Base-by-base conservation (phyloP, 2,888 invertebrate species). In the Tuberolachnus salignus region DNA sequence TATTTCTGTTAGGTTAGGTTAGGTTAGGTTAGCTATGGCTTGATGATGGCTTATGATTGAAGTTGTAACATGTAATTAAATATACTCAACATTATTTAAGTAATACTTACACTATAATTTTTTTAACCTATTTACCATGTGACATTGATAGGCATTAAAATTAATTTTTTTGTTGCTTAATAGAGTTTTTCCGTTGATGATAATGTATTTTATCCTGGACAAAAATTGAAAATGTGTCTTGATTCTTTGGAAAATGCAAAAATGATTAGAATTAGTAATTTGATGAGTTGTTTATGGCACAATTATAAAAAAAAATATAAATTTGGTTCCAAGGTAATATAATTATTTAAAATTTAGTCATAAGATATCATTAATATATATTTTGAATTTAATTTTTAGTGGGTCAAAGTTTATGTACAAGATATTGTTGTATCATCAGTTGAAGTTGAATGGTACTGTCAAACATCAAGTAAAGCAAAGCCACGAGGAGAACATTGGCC, bases 371-470 rank as follows among this genome's bases (percentile, higher is more conserved):
- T 26, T 8, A 42, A 23, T 44, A 34, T 46, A 49, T 59, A 42
- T 11, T 78, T 51, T 34, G 2, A 2, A 67, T 49, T 23, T 6
- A 0, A 51, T 74, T 67, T 81, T 19, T 66, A 63, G 49, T 78
- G 59, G 81, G 81, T 83, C n/a, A 85, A 90, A 88, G 92, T 94
- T 82, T 91, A 92, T 6, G 93, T 97, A 21, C 93, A 94, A 85
- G 91, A 92, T 71, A 92, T 96, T 11, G 90, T 92, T 84, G 92
- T 94, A 2, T 90, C 91, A 82, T 90, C 91, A 82, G 91, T 96
- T 21, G 92, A 92, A 83, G 94, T 97, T 1, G 92, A 92, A 83
- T 96, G 96, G 95, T 92, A 94, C 82, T 94, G 94, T 84, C 90
- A 91, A 82, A 91, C 92, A 0, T 87, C 87, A 81, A 88, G 91